Evolutionary conservation across 2,113 vertebrate species (phyloP).

Genomic region (Carassius carassius): DNA sequence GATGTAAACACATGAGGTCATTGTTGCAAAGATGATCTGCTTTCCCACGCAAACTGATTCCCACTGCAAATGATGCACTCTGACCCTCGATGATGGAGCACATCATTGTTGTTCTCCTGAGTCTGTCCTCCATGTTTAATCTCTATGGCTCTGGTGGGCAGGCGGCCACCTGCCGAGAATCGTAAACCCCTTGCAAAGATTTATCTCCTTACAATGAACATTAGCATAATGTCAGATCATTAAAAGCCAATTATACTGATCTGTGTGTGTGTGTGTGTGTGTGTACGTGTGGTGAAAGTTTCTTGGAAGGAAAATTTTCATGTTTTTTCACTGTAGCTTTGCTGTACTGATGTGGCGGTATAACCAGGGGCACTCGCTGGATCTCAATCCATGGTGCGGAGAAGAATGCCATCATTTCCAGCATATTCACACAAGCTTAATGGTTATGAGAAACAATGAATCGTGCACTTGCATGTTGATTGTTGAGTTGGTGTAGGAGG

Average conservation of each 20-base stretch:
- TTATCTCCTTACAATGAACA: constrained; percentile 81
- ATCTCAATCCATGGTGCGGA: background rate
- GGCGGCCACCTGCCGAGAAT: constrained; percentile 76
- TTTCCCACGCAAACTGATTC: constrained; percentile 34
- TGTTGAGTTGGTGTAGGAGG: background rate
- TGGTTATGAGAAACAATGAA: background rate
- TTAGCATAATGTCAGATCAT: constrained; percentile 92
- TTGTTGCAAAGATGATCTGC: constrained; percentile 32
- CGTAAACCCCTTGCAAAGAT: constrained; percentile 73
- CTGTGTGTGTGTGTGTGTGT: constrained; percentile 58
- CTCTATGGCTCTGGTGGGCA: constrained; percentile 67
- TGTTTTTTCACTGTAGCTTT: background rate
- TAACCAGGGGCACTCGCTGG: background rate
- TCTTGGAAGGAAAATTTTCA: constrained; percentile 17
- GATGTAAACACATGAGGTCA: background rate
- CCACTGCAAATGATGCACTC: constrained; percentile 1
- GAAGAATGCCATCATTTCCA: background rate
- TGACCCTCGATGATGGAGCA: constrained; percentile 48
- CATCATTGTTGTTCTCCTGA: constrained; percentile 19
- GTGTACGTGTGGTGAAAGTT: constrained; percentile 47
- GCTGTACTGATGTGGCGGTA: background rate
- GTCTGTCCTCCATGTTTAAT: constrained; percentile 59
- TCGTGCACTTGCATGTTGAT: background rate
- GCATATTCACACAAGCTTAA: background rate
- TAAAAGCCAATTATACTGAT: constrained; percentile 87